A percentile compares a stretch with the other conserved stretches of the same genome.
Conservation (phyloP, 2,113 vertebrate species). For the Picathartes gymnocephalus region DNA sequence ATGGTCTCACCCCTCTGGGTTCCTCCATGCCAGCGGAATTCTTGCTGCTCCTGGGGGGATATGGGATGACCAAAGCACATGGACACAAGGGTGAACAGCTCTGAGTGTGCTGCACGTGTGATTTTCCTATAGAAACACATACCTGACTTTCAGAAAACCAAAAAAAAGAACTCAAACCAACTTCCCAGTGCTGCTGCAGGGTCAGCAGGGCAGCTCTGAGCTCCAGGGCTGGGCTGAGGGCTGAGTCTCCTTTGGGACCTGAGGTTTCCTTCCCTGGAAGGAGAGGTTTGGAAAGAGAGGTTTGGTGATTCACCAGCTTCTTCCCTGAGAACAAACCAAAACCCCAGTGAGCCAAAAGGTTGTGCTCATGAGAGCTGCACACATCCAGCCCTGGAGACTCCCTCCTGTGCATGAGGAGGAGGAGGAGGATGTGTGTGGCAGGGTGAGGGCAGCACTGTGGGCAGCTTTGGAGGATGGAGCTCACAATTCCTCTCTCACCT, state of each 20-base stretch:
- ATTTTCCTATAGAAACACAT: background rate
- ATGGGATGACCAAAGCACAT: background rate
- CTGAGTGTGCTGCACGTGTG: background rate
- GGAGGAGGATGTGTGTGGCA: background rate
- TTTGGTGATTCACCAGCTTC: background rate
- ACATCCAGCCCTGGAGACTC: background rate
- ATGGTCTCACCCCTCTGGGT: background rate
- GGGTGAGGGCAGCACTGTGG: fast-evolving
- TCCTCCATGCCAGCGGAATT: background rate
- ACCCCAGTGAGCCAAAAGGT: background rate
- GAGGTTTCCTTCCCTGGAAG: background rate
- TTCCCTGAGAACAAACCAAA: background rate
- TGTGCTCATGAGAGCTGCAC: background rate
- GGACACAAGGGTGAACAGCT: fast-evolving
- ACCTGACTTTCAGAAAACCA: background rate
- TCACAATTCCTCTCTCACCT: background rate
- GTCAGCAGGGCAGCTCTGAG: background rate
- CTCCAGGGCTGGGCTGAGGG: fast-evolving
- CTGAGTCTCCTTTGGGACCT: background rate
- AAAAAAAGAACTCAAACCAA: background rate
- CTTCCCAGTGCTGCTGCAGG: fast-evolving
- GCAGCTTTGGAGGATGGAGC: background rate
- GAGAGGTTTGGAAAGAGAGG: background rate
- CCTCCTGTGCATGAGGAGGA: background rate
- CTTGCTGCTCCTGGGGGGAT: background rate